Conservation (phyloP, 2,888 invertebrate genomes). For the Odontothrips loti region DNA sequence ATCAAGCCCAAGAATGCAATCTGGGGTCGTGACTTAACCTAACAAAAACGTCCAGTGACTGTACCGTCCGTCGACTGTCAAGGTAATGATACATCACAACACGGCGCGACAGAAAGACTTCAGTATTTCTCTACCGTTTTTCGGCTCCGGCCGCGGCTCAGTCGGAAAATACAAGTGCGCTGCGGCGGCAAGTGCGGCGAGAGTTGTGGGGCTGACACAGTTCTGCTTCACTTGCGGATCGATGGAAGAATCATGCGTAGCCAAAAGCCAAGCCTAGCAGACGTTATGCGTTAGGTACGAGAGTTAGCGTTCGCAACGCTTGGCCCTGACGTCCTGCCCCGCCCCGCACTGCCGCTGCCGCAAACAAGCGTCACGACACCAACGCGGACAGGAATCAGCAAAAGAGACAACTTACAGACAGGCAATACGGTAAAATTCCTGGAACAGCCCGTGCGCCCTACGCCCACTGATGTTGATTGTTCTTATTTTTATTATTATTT, state of each 20-base stretch:
- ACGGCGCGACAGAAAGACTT: neutral
- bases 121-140: too few species aligned
- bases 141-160: too few species aligned
- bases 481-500: neutral
- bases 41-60: neutral
- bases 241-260: neutral
- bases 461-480: neutral
- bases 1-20: too few species aligned
- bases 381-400: too few species aligned
- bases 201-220: neutral
- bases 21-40: neutral
- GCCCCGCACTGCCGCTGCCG: too few species aligned
- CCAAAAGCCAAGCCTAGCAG: slow-evolving; percentile 1
- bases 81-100: neutral
- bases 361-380: too few species aligned
- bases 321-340: neutral
- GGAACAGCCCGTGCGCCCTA: neutral
- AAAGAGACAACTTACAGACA: neutral
- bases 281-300: neutral
- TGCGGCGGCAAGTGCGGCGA: neutral
- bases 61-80: neutral
- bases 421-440: neutral
- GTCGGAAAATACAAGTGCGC: neutral
- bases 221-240: slow-evolving; percentile 8
- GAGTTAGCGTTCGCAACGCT: neutral